A percentile compares a stretch with the other conserved stretches of the same genome.
phyloP scores from a whole-genome alignment of 2,797 vertebrate genomes.

The Muscicapa striata region DNA sequence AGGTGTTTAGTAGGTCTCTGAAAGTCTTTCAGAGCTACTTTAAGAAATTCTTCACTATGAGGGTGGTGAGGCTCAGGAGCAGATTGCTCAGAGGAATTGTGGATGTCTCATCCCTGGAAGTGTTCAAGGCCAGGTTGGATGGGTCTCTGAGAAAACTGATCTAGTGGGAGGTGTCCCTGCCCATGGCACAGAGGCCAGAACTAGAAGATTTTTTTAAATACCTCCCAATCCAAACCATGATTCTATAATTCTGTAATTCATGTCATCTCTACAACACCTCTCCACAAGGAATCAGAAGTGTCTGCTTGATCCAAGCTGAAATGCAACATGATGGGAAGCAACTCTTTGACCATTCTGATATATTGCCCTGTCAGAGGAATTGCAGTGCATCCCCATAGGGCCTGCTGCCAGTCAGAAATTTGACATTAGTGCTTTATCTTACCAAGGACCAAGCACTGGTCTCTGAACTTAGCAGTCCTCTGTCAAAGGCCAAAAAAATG shows the following conservation, averaged over 20 bases:
- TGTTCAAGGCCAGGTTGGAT: neutral
- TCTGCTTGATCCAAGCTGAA: neutral
- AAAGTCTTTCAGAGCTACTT: neutral
- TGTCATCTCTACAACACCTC: neutral
- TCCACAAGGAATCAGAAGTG: neutral
- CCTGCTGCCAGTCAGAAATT: neutral
- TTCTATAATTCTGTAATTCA: neutral
- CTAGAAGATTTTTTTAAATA: neutral
- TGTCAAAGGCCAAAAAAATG: neutral
- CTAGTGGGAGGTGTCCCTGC: neutral
- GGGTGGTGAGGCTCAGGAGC: neutral
- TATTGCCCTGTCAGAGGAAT: neutral
- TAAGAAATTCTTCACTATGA: neutral
- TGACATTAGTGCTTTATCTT: neutral
- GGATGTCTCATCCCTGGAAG: neutral
- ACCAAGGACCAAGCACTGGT: neutral
- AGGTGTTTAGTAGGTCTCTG: neutral
- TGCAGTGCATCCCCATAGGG: fast-evolving
- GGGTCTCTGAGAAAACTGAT: neutral
- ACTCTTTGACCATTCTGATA: neutral
- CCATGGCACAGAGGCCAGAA: neutral
- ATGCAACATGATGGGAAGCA: neutral
- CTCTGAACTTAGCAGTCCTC: neutral
- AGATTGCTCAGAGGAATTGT: neutral
- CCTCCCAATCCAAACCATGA: neutral